Percentiles rank a stretch among this genome's conserved stretches.
Evolutionary conservation across 2,797 vertebrate genomes (phyloP).

Genomic region (Mus minutoides): DNA sequence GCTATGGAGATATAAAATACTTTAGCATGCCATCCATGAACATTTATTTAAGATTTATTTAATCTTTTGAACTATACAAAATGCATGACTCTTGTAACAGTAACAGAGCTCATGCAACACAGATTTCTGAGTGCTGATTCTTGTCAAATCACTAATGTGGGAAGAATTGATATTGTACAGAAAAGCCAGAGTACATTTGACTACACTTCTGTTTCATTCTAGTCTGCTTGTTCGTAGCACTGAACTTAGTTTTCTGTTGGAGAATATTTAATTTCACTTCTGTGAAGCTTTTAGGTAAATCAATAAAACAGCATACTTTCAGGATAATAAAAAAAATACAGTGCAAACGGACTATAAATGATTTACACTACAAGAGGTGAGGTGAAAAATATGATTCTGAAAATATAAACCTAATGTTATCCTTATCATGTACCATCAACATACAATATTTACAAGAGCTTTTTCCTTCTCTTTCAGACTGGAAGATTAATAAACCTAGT

Average conservation of each 20-base stretch:
- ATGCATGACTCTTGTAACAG: background rate
- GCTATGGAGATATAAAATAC: slow-evolving; percentile 40
- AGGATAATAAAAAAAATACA: background rate
- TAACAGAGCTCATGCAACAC: background rate
- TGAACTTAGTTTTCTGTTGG: slow-evolving; percentile 24
- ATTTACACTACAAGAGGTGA: slow-evolving; percentile 60
- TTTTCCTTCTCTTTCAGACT: background rate
- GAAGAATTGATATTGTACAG: background rate
- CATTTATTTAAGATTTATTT: slow-evolving; percentile 19
- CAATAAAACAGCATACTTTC: slow-evolving; percentile 27
- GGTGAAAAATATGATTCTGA: slow-evolving; percentile 34
- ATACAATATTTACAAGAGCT: slow-evolving; percentile 35
- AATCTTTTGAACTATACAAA: slow-evolving; percentile 10
- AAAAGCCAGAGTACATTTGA: background rate
- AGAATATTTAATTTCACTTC: slow-evolving; percentile 3
- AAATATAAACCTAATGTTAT: slow-evolving; percentile 47
- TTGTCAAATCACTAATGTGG: slow-evolving; percentile 16
- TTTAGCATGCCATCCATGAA: background rate
- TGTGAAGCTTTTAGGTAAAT: slow-evolving; percentile 57
- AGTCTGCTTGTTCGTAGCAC: background rate
- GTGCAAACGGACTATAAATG: slow-evolving; percentile 49
- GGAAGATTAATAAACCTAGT: slow-evolving; percentile 48
- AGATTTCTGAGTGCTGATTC: slow-evolving; percentile 5
- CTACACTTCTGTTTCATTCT: background rate
- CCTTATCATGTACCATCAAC: background rate